Percentiles rank a stretch among this genome's conserved stretches.
These are phyloP conservation scores for Arizona elegans DNA, from an alignment of 2,113 vertebrate species.

Conservation along the genomic window DNA sequence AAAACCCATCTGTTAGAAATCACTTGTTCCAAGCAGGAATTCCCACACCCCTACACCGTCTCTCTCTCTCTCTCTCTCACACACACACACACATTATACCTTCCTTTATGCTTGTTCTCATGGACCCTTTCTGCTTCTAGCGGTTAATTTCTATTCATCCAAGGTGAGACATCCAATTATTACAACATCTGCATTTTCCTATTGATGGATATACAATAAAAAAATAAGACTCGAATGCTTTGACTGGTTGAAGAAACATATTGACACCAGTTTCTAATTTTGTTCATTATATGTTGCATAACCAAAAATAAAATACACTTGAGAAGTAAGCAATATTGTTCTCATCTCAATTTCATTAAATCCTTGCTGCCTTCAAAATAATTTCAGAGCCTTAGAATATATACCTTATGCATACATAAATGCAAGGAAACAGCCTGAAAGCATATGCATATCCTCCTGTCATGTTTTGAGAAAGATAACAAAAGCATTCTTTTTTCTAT, in stretches of 20 bases:
- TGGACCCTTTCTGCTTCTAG: neutral
- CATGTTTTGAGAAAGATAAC: neutral
- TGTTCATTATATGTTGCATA: neutral
- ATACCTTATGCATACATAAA: neutral
- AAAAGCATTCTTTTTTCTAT: conserved; percentile 8
- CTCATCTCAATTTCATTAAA: neutral
- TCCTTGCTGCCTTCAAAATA: neutral
- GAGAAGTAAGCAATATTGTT: neutral
- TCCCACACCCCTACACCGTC: accelerated
- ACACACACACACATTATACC: neutral
- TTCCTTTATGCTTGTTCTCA: conserved; percentile 1
- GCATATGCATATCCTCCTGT: neutral
- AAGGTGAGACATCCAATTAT: neutral
- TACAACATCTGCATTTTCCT: neutral
- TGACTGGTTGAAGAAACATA: neutral
- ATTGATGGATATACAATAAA: neutral
- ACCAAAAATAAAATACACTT: neutral
- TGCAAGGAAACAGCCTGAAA: neutral
- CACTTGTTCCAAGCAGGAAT: neutral
- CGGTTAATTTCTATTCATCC: neutral
- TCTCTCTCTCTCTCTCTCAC: neutral
- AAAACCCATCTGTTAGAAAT: neutral
- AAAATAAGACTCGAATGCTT: neutral
- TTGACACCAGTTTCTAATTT: neutral
- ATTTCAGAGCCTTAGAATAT: neutral